Conservation (phyloP, 2,113 vertebrate species). For the Phaethornis superciliosus region DNA sequence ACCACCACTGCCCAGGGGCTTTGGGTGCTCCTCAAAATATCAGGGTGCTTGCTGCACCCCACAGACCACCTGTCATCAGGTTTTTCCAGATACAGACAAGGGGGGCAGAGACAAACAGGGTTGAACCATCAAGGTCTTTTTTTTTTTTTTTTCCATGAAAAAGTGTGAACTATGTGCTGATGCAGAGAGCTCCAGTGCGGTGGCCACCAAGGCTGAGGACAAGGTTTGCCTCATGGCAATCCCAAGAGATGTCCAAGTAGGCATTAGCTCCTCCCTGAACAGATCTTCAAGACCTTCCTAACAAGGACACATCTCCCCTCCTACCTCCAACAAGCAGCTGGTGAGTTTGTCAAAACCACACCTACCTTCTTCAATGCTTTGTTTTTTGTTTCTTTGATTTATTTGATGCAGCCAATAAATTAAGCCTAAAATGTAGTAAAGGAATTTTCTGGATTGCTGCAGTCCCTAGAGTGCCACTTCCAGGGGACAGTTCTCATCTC, state of each 20-base stretch:
- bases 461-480: neutral
- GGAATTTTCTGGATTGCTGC: neutral
- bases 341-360: neutral
- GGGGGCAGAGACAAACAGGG: no score
- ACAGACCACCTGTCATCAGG: rapidly evolving
- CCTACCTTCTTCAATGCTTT: neutral
- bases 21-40: neutral
- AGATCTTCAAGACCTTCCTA: neutral
- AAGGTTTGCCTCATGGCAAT: neutral
- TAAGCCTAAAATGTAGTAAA: neutral
- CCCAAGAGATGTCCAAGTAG: neutral
- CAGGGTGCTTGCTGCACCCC: rapidly evolving
- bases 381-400: neutral
- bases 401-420: neutral
- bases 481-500: neutral
- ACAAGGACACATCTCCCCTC: neutral
- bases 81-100: no score
- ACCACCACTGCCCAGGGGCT: no score
- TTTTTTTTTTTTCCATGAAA: neutral
- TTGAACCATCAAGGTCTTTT: no score
- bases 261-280: neutral
- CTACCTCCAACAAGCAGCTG: neutral
- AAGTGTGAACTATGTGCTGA: rapidly evolving
- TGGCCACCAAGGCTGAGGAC: neutral
- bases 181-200: neutral